Evolutionary conservation across 2,797 vertebrate species (phyloP), one percentile per base, ranked within the genome.

Genomic region (Halcyon smyrnensis): DNA sequence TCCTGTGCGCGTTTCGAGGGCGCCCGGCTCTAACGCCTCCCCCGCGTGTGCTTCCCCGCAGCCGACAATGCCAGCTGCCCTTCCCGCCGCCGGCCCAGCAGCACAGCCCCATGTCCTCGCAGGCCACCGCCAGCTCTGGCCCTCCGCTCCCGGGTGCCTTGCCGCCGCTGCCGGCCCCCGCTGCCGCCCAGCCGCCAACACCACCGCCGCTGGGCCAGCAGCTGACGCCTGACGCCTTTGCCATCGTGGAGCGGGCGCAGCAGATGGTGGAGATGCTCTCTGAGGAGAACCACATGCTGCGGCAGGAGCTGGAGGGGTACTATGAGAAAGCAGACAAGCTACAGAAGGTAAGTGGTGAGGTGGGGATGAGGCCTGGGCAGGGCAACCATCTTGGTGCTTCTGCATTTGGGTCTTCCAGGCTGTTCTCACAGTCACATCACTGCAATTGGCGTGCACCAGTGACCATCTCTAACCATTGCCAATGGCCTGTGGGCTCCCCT

Each of bases 181-280:
- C 93, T 18, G 4, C 94, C 0, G 65, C 95, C 30, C 97, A 97
- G 32, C 96, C 84, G 1, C 84, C 97, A 0, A 90, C 94, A 0
- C 91, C 97, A 0, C 89, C 95, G 0, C 96, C 97, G 2, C 96
- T 95, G 0, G 97, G 97, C 54, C 98, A 97, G 91, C 98, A 97
- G 91, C 98, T 98, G n/a, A 97, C 98, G 0, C 98, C 98, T 0
- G 98, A 98, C 1, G 98, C 98, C 3, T 98, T 98, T 5, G 97
- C 98, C 18, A 98, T 98, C 3, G 98, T 98, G 97, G 98, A 98
- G 69, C 93, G 98, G 39, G 98, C 98, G 0, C 98, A 99, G 94
- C 98, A 99, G 95, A 99, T 99, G 98, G 98, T 99, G 71, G 98
- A 98, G 95, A 98, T 98, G 84, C 96, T 99, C 32, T 98, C 98